These are phyloP conservation scores for Dendrocincla fuliginosa DNA, from an alignment of 2,797 vertebrate genomes.

Conservation along the genomic window DNA sequence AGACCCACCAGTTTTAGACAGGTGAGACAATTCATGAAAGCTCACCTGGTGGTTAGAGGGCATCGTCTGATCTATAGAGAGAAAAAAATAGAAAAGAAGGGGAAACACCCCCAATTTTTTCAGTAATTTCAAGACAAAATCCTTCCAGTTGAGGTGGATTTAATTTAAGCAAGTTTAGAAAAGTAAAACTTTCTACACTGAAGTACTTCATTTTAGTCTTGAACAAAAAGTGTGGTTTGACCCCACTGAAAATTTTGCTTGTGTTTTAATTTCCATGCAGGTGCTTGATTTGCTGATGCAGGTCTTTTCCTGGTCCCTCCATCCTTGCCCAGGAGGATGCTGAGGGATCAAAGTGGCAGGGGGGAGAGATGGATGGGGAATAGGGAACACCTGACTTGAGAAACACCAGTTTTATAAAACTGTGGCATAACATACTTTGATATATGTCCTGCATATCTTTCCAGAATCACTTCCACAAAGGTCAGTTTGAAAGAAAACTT, in stretches of 20 bases:
- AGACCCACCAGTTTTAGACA: neutral
- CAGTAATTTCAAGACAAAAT: neutral
- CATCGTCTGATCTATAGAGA: neutral
- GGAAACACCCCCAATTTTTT: neutral
- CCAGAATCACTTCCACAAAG: neutral
- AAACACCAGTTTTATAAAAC: slow-evolving; percentile 9
- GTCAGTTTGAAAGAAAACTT: neutral
- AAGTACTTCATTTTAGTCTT: neutral
- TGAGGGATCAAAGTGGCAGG: neutral
- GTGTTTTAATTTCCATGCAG: neutral
- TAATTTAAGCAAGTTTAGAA: neutral
- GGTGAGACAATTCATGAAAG: neutral
- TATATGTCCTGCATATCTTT: neutral
- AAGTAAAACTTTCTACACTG: neutral
- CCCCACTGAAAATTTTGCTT: neutral
- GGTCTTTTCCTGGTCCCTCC: neutral
- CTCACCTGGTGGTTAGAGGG: neutral
- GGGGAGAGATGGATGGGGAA: neutral
- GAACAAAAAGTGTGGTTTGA: neutral
- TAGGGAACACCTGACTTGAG: slow-evolving; percentile 1
- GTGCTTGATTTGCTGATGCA: neutral
- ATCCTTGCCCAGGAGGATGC: neutral
- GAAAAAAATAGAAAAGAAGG: neutral
- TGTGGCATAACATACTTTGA: neutral
- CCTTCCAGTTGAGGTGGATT: neutral